Evolutionary conservation across 1,140 invertebrate species (phyloP), one percentile per base, ranked within the genome.

Genomic region (Penaeus japonicus): DNA sequence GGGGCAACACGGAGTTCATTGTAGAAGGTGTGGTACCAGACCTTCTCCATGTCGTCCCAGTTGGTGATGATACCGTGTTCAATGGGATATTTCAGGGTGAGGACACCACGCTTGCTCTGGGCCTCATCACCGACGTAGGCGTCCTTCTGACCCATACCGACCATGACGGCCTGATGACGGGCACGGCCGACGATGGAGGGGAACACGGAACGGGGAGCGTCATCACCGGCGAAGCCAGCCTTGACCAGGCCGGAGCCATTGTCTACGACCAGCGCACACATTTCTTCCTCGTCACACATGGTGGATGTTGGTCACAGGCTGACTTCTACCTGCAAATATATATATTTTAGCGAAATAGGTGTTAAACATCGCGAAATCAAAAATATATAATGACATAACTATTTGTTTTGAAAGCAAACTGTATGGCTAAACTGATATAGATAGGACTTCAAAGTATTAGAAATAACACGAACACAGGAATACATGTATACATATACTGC

Each of bases 11-110:
- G 95, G 89, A 99, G 94, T 93, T 98, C 97, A 93, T 98, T 98
- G 94, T 97, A 98, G 94, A 98, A 98, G 90, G 96, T 97, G 93
- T 98, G 96, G 93, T 98, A 97, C 97, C 97, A 98, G 93, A 98
- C 96, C 93, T 98, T 98, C 94, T 98, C 97, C 97, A 98, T 98
- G 93, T 98, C 97, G 92, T 98, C 97, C 97, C 97, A 98, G 95
- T 98, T 98, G 93, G 97, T 98, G 92, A 98, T 96, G 93, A 98
- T 97, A 91, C 97, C 97, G 94, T 98, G 97, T 93, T 98, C 97
- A 94, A 98, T 97, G 90, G 97, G 97, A 94, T 98, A 98, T 93
- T 97, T 97, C 91, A 98, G 93, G 89, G 96, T 97, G 91, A 97
- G 95, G 94, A 97, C 97, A 94, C 96, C 96, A 94, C 96, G 94